Evolutionary conservation across 2,113 vertebrate genomes (phyloP).

Genomic region (Microcebus ravelobensis): DNA sequence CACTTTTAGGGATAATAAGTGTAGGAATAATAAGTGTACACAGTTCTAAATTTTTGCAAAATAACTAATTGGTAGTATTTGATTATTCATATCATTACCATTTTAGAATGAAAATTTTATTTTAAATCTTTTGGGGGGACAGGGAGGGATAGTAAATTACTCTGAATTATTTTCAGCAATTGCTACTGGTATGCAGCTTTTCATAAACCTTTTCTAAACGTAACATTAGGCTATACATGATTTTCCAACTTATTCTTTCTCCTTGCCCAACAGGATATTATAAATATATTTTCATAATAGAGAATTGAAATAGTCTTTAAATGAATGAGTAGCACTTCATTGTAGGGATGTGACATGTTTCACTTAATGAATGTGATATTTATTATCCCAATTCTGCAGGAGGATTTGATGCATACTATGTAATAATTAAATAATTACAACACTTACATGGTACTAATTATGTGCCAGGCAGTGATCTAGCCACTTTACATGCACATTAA

Average conservation of each 20-base stretch:
- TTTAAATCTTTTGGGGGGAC: background rate
- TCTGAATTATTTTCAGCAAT: conserved; percentile 40
- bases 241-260: background rate
- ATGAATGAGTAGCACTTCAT: conserved; percentile 11
- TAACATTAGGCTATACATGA: background rate
- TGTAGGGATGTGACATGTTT: conserved; percentile 25
- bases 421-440: conserved; percentile 5
- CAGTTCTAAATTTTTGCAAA: background rate
- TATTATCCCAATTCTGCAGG: background rate
- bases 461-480: background rate
- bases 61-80: background rate
- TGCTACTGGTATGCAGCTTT: background rate
- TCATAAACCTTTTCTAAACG: conserved; percentile 27
- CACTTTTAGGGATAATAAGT: background rate
- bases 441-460: background rate
- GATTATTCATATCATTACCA: background rate
- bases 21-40: conserved; percentile 23
- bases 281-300: conserved; percentile 68
- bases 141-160: background rate
- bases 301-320: conserved; percentile 47
- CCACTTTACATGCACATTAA: conserved; percentile 27
- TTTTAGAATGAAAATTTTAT: conserved; percentile 20
- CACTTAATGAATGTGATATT: conserved; percentile 21
- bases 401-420: background rate
- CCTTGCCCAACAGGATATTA: background rate